Evolutionary conservation across 2,113 vertebrate species (phyloP), one percentile per base, ranked within the genome.

Genomic region (Manacus vitellinus): DNA sequence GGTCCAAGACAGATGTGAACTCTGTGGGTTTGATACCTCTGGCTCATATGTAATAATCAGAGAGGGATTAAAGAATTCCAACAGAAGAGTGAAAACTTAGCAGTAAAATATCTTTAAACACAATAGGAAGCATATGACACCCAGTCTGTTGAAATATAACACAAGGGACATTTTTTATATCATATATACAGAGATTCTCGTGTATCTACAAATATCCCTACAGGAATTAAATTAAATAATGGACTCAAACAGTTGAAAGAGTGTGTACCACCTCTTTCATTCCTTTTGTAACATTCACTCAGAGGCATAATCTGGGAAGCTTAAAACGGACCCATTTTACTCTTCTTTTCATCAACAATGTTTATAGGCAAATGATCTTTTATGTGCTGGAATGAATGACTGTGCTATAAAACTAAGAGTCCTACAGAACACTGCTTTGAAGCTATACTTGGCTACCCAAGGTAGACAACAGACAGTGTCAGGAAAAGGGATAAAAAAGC

Each of bases 321-420:
- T 52, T 93, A 91, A 94, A 95, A 92, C 25, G 27, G 71, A 70
- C 41, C 65, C 27, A 65, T 92, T 97, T 97, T 77, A 79, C 85
- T 96, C 92, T 65, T 92, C 28, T 96, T 97, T 97, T 86, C 16
- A 85, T 66, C 68, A 85, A 55, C 62, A 94, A 56, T 46, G 8
- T 97, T 97, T 95, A 93, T 94, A 97, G 94, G 73, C 62, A 96
- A 97, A 96, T 79, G 44, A 59, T 81, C 37, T 94, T 97, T 98
- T 94, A 94, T 95, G 88, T 89, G 61, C 86, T 92, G 46, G 75
- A 97, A 96, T 96, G 85, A 97, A 96, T 91, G 62, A 52, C 72
- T 92, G 17, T 37, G 73, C 74, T 94, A 91, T 97, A 97, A 97
- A 98, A 96, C 56, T 79, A 91, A 96, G 91, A 86, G 93, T 95